Conservation (phyloP, 2,888 invertebrate genomes). For the Malachius bipustulatus region DNA sequence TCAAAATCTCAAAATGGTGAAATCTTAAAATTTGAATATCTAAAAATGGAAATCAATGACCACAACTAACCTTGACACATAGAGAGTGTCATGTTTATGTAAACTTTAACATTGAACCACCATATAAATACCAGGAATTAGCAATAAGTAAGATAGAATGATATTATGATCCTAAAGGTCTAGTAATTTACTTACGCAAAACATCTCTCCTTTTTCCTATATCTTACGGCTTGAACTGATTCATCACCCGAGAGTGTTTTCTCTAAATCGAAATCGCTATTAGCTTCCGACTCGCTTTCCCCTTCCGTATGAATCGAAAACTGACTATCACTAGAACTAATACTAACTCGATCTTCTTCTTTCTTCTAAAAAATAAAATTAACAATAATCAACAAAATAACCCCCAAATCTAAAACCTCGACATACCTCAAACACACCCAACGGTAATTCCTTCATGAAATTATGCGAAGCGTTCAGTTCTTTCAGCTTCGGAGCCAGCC, state of each 20-base stretch:
- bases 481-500: conserved; percentile 73
- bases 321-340: conserved; percentile 37
- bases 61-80: no score
- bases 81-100: no score
- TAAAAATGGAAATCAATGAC: no score
- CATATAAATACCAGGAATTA: no score
- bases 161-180: no score
- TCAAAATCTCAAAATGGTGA: no score
- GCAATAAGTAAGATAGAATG: no score
- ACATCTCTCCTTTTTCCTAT: conserved; percentile 33
- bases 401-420: conserved; percentile 13
- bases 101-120: no score
- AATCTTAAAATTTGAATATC: no score
- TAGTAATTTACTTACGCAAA: conserved; percentile 28
- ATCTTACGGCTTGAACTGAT: conserved; percentile 27
- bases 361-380: conserved; percentile 24
- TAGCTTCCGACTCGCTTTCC: conserved; percentile 28
- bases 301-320: conserved; percentile 33
- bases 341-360: conserved; percentile 34
- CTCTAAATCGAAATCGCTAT: conserved; percentile 30
- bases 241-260: conserved; percentile 28
- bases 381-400: no score
- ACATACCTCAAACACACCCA: conserved; percentile 40
- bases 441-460: conserved; percentile 65
- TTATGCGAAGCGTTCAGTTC: conserved; percentile 87